Evolutionary conservation across 2,113 vertebrate species (phyloP), one percentile per base, ranked within the genome.

Genomic region (Zootoca vivipara): DNA sequence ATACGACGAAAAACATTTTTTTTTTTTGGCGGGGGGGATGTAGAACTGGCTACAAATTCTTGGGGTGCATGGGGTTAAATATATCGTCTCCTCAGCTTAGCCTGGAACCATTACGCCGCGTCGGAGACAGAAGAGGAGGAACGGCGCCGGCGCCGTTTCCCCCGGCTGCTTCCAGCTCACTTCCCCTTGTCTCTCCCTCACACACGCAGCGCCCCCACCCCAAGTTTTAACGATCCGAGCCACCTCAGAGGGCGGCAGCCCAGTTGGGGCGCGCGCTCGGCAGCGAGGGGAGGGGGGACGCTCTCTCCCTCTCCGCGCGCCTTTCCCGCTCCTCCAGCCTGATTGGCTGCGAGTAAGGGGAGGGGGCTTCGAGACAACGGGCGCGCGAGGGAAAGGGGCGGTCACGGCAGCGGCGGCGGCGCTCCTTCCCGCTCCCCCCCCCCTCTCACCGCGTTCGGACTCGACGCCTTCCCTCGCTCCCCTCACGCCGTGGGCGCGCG

Each of bases 361-460:
- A 28, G 72, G 75, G 80, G 79, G 85, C 10, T 78, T 85, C 56
- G 82, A 82, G 42, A 89, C 82, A 89, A 79, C 78, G 72, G 79
- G 86, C n/a, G n/a, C 38, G 89, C 82, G 77, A 35, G 78, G 42
- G 75, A 83, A 58, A 38, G 90, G 46, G 46, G 46, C 46, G 46
- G 38, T 38, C 38, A n/a, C n/a, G 38, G 46, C 46, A 9, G 87
- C 73, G 73, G 52, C 75, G 52, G 70, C 26, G 82, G 78, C 79
- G 81, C 82, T 73, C 83, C 67, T 62, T 10, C 16, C 78, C n/a
- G 1, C 35, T 38, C 87, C 26, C 58, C 82, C 73, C 73, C 73
- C 46, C 24, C 83, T 65, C 75, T 26, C 67, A 10, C 46, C 46
- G 46, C 46, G 46, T 52, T 10, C 46, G 10, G 46, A 52, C 46